phyloP scores from a whole-genome alignment of 2,797 vertebrate genomes.

The Poecilia gillii region DNA sequence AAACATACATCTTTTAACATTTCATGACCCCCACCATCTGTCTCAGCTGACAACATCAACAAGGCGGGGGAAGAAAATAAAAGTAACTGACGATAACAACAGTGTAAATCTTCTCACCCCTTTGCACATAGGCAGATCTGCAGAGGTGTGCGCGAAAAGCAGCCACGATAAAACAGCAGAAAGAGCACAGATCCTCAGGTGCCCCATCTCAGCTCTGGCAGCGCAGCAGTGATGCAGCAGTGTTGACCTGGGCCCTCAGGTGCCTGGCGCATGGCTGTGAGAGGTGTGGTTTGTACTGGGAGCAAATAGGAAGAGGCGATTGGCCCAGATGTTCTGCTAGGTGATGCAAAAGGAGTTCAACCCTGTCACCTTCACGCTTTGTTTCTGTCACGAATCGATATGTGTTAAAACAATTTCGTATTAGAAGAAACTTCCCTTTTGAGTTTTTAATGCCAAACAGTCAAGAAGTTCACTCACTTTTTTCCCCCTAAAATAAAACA shows the following conservation, averaged over 20 bases:
- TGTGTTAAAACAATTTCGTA: not conserved
- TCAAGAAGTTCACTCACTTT: not conserved
- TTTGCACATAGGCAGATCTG: slow-evolving; percentile 83
- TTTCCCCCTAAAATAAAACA: not conserved
- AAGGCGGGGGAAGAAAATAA: not conserved
- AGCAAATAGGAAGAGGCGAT: slow-evolving; percentile 30
- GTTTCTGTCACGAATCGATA: not conserved
- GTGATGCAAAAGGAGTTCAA: not conserved
- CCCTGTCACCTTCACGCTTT: not conserved
- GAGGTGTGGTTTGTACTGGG: slow-evolving; percentile 47
- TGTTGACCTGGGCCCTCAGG: slow-evolving; percentile 51
- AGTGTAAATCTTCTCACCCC: slow-evolving; percentile 75
- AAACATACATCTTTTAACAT: not conserved
- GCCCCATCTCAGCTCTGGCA: slow-evolving; percentile 54
- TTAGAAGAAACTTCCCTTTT: not conserved
- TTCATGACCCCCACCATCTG: not conserved
- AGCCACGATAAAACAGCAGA: slow-evolving; percentile 48
- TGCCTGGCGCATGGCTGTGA: slow-evolving; percentile 24
- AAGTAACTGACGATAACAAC: not conserved
- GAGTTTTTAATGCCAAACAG: not conserved
- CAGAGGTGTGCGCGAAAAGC: slow-evolving; percentile 44
- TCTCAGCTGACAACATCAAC: not conserved
- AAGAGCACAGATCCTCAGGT: not conserved
- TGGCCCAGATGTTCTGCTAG: slow-evolving; percentile 18
- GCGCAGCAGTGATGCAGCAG: slow-evolving; percentile 44